Base-by-base conservation (phyloP, 2,113 vertebrate genomes). In the Tenebrosternarchus preto region DNA sequence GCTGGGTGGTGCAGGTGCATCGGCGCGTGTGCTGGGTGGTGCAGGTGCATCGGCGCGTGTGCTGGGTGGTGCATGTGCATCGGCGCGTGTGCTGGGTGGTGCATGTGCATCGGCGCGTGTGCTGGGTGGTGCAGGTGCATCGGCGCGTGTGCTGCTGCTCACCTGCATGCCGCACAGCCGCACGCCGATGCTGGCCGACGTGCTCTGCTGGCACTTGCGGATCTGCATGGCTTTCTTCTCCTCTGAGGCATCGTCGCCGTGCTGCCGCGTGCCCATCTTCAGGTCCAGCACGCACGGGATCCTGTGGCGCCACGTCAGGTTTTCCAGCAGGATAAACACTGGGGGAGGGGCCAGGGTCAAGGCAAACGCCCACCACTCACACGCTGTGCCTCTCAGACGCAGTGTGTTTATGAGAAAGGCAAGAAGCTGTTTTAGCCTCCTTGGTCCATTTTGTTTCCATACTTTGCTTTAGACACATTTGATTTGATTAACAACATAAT, bases 81-180 rank as follows among this genome's bases (percentile, higher is more conserved):
- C n/a, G n/a, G n/a, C n/a, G n/a, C n/a, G n/a, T n/a, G n/a, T n/a
- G n/a, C n/a, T n/a, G n/a, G n/a, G n/a, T n/a, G n/a, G n/a, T n/a
- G n/a, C n/a, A n/a, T n/a, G n/a, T n/a, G n/a, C n/a, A n/a, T n/a
- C n/a, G n/a, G n/a, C n/a, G n/a, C n/a, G n/a, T n/a, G n/a, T n/a
- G n/a, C n/a, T n/a, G n/a, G n/a, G n/a, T n/a, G n/a, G n/a, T n/a
- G n/a, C n/a, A n/a, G n/a, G n/a, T n/a, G n/a, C n/a, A n/a, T n/a
- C n/a, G n/a, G n/a, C n/a, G n/a, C n/a, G n/a, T n/a, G n/a, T n/a
- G 46, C 36, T 1, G 1, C 5, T 12, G 20, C 76, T 67, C 75
- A 99, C 98, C 97, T 99, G 98, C 98, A 99, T 99, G 87, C 98
- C 98, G 80, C 97, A 99, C 7, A 99, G 95, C 0, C 98, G 90